Base-by-base conservation (phyloP, 1,140 invertebrate genomes). In the Cydia amplana region DNA sequence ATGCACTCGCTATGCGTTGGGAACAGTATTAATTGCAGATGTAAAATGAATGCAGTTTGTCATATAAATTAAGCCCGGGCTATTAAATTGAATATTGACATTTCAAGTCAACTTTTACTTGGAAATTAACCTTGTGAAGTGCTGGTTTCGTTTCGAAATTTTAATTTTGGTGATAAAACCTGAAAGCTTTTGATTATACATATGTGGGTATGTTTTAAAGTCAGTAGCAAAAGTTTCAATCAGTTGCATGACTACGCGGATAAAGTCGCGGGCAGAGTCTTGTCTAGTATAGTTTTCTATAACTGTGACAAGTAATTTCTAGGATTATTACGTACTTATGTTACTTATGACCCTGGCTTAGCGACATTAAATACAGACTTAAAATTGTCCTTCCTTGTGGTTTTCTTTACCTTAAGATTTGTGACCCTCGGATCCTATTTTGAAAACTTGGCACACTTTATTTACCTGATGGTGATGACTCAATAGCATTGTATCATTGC, bases 401-500 rank as follows among this genome's bases (percentile, higher is more conserved):
- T 60, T 55, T 60, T 20, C 51, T 20, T 23, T 20, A 10, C 55
- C 55, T 23, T 60, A 2, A 10, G 9, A 23, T 7, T n/a, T n/a
- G n/a, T 4, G 55, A 60, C 55, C 20, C 55, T 60, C 7, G 4
- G 55, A 1, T 60, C 55, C 55, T 23, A 23, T 60, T 60, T 51
- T 23, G 20, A 23, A 60, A 60, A 60, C 55, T 60, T 60, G 55
- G 55, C 55, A 60, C 55, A 60, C 55, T 60, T 51, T 51, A 60
- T 49, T 49, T 49, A 49, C 46, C 46, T 49, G 4, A 23, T 60
- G 55, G 23, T 49, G 4, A 23, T 60, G 55, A 60, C 7, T 60
- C 18, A 60, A 23, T 55, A 55, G 7, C 55, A 23, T 60, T 60
- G 55, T 60, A 60, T 60, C 55, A 60, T 60, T 60, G 55, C 55